Evolutionary conservation across 2,797 vertebrate species (phyloP).

Genomic region (Enteromius treurensis): DNA sequence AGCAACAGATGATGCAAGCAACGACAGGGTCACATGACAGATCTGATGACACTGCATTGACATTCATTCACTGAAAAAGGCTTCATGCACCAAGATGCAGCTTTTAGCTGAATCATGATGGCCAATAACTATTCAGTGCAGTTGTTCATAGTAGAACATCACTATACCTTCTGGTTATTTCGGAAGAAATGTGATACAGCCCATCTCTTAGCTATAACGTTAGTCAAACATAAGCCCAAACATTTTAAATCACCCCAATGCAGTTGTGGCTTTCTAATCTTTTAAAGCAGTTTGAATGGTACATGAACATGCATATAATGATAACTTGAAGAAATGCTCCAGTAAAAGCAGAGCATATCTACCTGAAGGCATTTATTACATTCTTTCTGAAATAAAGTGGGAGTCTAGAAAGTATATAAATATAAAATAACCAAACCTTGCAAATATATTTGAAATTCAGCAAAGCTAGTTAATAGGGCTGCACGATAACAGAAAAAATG

Average conservation of each 20-base stretch:
- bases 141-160: not conserved
- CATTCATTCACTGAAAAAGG: not conserved
- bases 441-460: not conserved
- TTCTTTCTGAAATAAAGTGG: conserved; percentile 87
- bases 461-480: no score
- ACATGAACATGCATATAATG: conserved; percentile 70
- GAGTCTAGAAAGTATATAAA: conserved; percentile 80
- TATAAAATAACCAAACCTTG: not conserved
- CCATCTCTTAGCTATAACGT: not conserved
- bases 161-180: not conserved
- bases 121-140: not conserved
- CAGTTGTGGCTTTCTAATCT: not conserved
- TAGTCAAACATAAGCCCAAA: not conserved
- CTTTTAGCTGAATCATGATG: conserved; percentile 4
- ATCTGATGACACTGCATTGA: not conserved
- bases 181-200: not conserved
- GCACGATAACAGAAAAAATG: no score
- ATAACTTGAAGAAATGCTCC: conserved; percentile 59
- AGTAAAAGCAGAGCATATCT: conserved; percentile 76
- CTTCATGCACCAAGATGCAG: not conserved
- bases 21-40: not conserved
- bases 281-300: conserved; percentile 13
- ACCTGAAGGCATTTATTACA: conserved; percentile 86
- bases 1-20: conserved; percentile 15
- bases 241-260: not conserved